Conservation (phyloP, 2,888 invertebrate genomes). For the Sinhomidia bicolor region DNA sequence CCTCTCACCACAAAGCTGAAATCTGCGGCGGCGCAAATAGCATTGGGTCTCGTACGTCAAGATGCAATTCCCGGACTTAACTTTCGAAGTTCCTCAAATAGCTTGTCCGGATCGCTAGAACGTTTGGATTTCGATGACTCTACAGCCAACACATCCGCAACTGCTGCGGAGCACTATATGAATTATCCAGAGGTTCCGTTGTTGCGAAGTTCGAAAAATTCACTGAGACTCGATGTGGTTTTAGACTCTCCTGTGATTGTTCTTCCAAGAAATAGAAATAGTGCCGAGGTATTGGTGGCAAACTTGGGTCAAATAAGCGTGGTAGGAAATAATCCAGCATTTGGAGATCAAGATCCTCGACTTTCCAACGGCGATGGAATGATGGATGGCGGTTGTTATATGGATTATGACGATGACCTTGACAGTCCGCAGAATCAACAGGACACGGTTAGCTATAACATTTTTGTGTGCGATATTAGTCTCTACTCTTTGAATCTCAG, state of each 20-base stretch:
- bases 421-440: slow-evolving; percentile 75
- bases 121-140: slow-evolving; percentile 73
- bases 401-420: slow-evolving; percentile 9
- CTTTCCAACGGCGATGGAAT: slow-evolving; percentile 10
- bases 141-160: neutral
- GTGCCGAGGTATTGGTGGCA: slow-evolving; percentile 92
- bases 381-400: neutral
- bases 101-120: slow-evolving; percentile 77
- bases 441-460: slow-evolving; percentile 83
- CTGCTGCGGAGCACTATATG: slow-evolving; percentile 17
- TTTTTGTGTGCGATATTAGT: slow-evolving; percentile 93
- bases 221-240: slow-evolving; percentile 86
- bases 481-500: slow-evolving; percentile 89
- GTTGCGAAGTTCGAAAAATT: slow-evolving; percentile 40
- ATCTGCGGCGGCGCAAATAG: slow-evolving; percentile 96
- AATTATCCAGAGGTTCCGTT: slow-evolving; percentile 1
- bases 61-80: slow-evolving; percentile 82
- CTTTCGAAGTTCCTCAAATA: slow-evolving; percentile 76
- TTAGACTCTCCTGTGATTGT: slow-evolving; percentile 96
- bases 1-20: slow-evolving; percentile 89
- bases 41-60: slow-evolving; percentile 88
- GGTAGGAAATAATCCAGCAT: slow-evolving; percentile 65
- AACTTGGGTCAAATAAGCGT: slow-evolving; percentile 94
- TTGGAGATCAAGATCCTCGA: neutral
- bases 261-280: slow-evolving; percentile 89